Evolutionary conservation across 2,888 invertebrate species (phyloP), one percentile per base, ranked within the genome.

Genomic region (Hedya salicella): DNA sequence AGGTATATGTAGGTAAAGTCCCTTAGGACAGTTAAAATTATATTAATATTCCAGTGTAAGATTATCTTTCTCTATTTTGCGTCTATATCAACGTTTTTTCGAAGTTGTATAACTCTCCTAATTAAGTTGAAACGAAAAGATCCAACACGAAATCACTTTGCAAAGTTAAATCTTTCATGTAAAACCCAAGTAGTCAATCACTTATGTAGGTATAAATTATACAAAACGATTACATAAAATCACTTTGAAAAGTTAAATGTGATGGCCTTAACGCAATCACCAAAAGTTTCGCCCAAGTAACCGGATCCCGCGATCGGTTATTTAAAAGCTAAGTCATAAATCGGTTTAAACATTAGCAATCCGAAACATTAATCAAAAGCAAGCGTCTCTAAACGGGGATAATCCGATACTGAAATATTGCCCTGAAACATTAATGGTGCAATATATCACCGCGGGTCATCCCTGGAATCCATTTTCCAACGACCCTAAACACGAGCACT

Each of bases 371-470:
- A 57, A 64, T 64, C 57, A 59, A 59, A 64, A 57, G 44, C 50
- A 59, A 59, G 50, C 64, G 64, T 50, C 50, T 52, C 50, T 50
- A 59, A 59, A 64, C 57, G 36, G 16, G 57, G 36, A 59, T 59
- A 59, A 53, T 46, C 48, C 52, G 30, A 65, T 53, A 59, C 50
- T 52, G 39, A 65, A 65, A 65, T 65, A 65, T 60, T 59, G 42
- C 39, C 46, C 39, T 14, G 30, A 52, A 60, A 52, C 52, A 53
- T 46, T 65, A 65, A 65, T 59, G 64, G 59, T 25, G 46, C 44
- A 59, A 60, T 65, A 59, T 52, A 60, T 65, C 65, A 65, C 46
- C 16, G 36, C 44, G 65, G 59, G 65, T 59, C 65, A 65, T 60
- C 65, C 65, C 52, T 44, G 59, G 46, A 21, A 16, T 17, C 64